phyloP scores from a whole-genome alignment of 2,797 vertebrate species.

The Cuculus canorus region DNA sequence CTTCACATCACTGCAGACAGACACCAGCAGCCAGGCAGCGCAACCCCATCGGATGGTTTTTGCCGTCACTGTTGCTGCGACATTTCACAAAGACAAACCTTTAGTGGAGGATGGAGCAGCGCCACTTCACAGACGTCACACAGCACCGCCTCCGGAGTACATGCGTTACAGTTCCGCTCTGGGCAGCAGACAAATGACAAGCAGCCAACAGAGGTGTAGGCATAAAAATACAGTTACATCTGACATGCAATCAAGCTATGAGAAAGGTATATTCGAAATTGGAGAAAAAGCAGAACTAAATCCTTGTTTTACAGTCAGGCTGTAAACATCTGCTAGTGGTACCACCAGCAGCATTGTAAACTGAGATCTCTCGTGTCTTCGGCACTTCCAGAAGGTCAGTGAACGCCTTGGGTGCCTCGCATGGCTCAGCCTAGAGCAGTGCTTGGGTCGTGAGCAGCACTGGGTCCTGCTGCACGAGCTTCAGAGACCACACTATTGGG shows the following conservation, averaged over 20 bases:
- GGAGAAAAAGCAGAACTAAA: neutral
- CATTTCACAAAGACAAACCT: neutral
- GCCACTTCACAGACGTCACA: neutral
- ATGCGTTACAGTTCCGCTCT: neutral
- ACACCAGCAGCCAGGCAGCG: neutral
- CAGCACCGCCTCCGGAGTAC: neutral
- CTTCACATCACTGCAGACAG: neutral
- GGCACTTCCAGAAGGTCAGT: neutral
- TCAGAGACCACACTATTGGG: rapidly evolving
- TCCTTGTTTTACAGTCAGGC: neutral
- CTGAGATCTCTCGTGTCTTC: rapidly evolving
- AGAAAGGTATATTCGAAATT: neutral
- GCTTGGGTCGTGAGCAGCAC: neutral
- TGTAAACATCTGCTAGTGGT: neutral
- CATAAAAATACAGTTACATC: neutral
- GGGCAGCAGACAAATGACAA: neutral
- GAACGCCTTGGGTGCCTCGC: neutral
- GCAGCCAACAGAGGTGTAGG: neutral
- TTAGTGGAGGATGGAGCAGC: neutral
- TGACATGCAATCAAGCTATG: conserved; percentile 3
- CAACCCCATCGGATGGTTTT: neutral
- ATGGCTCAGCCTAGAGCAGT: neutral
- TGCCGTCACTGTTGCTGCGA: neutral
- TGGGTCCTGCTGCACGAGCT: neutral
- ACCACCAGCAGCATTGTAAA: neutral